phyloP scores from a whole-genome alignment of 92 coral and sea anemone genomes.

The Metridium senile region DNA sequence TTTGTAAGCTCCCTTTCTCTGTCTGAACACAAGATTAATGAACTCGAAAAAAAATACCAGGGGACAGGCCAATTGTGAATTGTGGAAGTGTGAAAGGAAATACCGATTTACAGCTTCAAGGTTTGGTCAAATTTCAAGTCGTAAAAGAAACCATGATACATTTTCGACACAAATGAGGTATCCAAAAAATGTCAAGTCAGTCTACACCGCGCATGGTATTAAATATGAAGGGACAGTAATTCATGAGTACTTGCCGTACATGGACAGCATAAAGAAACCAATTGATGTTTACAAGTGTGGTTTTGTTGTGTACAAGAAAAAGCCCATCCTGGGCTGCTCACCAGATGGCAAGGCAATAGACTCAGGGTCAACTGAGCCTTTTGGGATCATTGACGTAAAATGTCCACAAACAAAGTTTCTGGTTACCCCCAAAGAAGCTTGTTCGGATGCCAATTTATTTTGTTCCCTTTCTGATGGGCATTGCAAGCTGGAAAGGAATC shows the following conservation, averaged over 20 bases:
- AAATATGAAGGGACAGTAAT: constrained; percentile 50
- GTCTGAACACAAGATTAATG: constrained; percentile 26
- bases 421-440: constrained; percentile 40
- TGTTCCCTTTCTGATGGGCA: constrained; percentile 5
- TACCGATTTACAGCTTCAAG: constrained; percentile 51
- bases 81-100: constrained; percentile 26
- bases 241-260: constrained; percentile 26
- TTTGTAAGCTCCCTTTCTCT: background rate
- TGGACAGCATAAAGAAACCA: constrained; percentile 32
- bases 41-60: constrained; percentile 23
- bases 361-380: constrained; percentile 29
- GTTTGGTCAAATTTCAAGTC: constrained; percentile 16
- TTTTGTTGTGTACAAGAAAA: constrained; percentile 16
- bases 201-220: constrained; percentile 34
- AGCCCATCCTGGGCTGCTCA: constrained; percentile 24
- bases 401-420: constrained; percentile 28
- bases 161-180: constrained; percentile 30
- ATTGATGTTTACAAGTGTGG: constrained; percentile 18
- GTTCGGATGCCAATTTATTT: constrained; percentile 42
- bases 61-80: constrained; percentile 21
- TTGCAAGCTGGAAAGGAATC: constrained; percentile 17
- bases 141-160: constrained; percentile 42
- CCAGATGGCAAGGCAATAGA: constrained; percentile 43
- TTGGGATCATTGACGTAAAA: constrained; percentile 36
- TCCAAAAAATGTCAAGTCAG: constrained; percentile 28